Percentiles rank a stretch among this genome's conserved stretches.
Evolutionary conservation across 1,140 invertebrate species (phyloP).

Genomic region (Maniola jurtina): DNA sequence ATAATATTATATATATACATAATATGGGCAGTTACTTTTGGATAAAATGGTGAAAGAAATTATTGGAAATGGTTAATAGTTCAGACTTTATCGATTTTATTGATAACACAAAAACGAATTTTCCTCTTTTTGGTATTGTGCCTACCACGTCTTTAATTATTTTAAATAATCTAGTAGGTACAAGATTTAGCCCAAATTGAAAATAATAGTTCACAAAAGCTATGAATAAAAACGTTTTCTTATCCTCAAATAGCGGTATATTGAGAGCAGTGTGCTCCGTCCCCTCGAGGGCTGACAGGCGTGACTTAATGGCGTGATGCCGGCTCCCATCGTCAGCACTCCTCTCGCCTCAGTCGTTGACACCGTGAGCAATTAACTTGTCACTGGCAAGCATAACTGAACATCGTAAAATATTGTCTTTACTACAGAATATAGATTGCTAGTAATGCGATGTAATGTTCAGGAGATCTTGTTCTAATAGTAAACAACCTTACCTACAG

Average conservation of each 20-base stretch:
- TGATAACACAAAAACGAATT: no score
- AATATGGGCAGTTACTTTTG: no score
- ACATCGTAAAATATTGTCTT: slow-evolving; percentile 18
- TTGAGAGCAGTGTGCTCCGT: slow-evolving; percentile 5
- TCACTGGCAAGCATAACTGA: slow-evolving; percentile 46
- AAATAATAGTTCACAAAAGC: neutral
- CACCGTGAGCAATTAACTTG: slow-evolving; percentile 59
- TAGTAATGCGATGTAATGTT: neutral
- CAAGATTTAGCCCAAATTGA: no score
- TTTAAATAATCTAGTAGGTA: no score
- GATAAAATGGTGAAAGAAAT: no score
- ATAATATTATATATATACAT: no score
- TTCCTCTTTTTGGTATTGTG: no score
- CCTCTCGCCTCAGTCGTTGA: slow-evolving; percentile 41
- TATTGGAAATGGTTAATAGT: no score
- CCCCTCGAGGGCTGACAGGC: slow-evolving; percentile 19
- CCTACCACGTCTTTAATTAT: no score
- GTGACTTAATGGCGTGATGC: slow-evolving; percentile 26
- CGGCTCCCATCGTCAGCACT: slow-evolving; percentile 41
- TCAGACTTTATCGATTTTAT: no score
- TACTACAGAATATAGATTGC: neutral
- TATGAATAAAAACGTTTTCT: neutral
- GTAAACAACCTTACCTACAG: no score
- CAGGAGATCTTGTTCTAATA: neutral
- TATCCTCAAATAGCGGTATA: slow-evolving; percentile 2